Percentiles rank a stretch among this genome's conserved stretches.
Evolutionary conservation across 2,797 vertebrate species (phyloP).

Genomic region (Centropyge bicolor): DNA sequence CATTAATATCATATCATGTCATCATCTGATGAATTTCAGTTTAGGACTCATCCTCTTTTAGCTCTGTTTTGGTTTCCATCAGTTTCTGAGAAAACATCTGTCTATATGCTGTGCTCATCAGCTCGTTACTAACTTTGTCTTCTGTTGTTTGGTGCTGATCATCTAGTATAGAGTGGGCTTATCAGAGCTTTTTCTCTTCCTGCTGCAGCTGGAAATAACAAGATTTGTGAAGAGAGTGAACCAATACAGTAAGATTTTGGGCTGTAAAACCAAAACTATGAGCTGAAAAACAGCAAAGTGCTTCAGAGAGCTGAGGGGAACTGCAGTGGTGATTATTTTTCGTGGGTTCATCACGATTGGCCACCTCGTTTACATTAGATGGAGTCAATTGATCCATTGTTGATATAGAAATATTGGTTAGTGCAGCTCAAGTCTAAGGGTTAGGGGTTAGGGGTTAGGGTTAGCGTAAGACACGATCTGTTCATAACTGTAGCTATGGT

Average conservation of each 20-base stretch:
- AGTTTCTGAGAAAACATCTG: background rate
- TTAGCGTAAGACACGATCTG: background rate
- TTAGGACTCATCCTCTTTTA: too few species aligned
- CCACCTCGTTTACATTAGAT: background rate
- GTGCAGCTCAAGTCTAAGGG: background rate
- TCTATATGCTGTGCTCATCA: background rate
- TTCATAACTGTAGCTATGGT: background rate
- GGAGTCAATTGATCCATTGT: background rate
- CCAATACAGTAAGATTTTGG: background rate
- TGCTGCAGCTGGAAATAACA: too few species aligned
- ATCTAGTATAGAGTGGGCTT: background rate
- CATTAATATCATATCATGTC: too few species aligned
- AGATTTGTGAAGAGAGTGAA: background rate
- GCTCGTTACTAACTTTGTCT: background rate
- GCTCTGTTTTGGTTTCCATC: background rate
- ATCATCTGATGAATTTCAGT: too few species aligned
- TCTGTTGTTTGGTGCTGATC: background rate
- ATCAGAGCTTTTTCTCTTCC: background rate
- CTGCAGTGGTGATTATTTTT: background rate
- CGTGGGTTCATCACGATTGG: background rate
- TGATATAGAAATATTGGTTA: slow-evolving; percentile 1
- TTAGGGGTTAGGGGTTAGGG: too few species aligned
- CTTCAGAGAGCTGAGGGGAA: background rate
- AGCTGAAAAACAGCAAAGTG: background rate
- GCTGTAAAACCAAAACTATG: too few species aligned